These are phyloP conservation scores for Turdus rufiventris DNA, from an alignment of 2,113 vertebrate genomes.

Conservation along the genomic window DNA sequence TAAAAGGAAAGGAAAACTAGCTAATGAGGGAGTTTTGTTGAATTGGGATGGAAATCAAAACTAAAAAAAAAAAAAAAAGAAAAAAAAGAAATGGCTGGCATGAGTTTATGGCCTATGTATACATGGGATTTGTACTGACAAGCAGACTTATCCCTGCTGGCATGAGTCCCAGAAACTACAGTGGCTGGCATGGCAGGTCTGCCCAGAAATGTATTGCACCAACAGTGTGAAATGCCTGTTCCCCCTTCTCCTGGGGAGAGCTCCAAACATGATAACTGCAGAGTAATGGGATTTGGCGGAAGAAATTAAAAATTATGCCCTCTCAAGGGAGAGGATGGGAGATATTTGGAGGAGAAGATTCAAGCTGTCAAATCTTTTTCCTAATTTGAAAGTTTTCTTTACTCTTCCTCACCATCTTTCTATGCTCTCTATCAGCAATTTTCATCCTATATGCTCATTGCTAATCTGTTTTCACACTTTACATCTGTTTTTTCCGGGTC, in stretches of 20 bases:
- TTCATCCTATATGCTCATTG: not conserved
- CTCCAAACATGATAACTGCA: conserved; percentile 47
- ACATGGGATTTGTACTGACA: conserved; percentile 45
- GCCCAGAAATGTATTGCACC: conserved; percentile 37
- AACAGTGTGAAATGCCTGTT: conserved; percentile 29
- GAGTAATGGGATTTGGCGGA: conserved; percentile 44
- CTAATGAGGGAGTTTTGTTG: not conserved
- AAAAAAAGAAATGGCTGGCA: conserved; percentile 5
- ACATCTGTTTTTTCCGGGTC: not conserved
- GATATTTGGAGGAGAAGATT: not conserved
- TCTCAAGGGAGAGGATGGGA: not conserved
- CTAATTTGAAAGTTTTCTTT: conserved; percentile 4
- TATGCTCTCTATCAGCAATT: not conserved
- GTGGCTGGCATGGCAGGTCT: conserved; percentile 53
- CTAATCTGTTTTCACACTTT: not conserved
- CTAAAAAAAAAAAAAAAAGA: not conserved
- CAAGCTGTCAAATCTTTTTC: not conserved
- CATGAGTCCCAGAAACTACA: conserved; percentile 30
- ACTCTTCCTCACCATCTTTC: not conserved
- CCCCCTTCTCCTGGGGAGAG: not conserved
- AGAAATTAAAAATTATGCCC: not conserved
- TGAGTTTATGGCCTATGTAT: conserved; percentile 7
- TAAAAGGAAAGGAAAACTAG: not conserved
- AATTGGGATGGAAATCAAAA: not conserved
- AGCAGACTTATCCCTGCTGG: conserved; percentile 41